phyloP scores from a whole-genome alignment of 2,888 invertebrate genomes.

The Boloria euphrosyne region DNA sequence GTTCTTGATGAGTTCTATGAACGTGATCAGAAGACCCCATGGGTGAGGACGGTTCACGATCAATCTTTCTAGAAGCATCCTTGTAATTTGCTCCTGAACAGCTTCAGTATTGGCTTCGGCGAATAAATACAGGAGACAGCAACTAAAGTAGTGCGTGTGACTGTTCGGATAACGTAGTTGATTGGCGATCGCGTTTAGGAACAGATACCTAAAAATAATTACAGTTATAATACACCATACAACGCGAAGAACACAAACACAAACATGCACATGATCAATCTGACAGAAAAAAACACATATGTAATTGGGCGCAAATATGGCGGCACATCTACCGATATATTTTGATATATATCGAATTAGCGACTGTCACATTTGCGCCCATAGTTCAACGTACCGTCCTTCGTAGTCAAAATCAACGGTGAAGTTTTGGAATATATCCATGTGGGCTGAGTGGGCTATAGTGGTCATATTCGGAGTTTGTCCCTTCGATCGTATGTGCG shows the following conservation, averaged over 20 bases:
- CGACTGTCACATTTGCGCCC: too few relatives aligned
- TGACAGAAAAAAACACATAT: too few relatives aligned
- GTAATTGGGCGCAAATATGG: too few relatives aligned
- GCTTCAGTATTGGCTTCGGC: conserved; percentile 98
- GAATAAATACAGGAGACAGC: conserved; percentile 97
- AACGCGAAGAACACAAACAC: not conserved
- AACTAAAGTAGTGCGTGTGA: conserved; percentile 99
- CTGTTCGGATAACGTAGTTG: conserved; percentile 99
- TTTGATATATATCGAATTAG: too few relatives aligned
- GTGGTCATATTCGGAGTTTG: conserved; percentile 97
- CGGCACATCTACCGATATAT: too few relatives aligned
- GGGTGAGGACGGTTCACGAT: conserved; percentile 99
- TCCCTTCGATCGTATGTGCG: conserved; percentile 93
- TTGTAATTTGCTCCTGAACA: conserved; percentile 98
- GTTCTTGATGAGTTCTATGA: conserved; percentile 99
- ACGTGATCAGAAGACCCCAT: conserved; percentile 99
- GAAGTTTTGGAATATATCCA: conserved; percentile 99
- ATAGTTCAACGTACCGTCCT: conserved; percentile 83
- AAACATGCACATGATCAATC: too few relatives aligned
- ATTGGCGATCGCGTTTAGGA: conserved; percentile 99
- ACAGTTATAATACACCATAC: not conserved
- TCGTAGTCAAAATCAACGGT: conserved; percentile 99
- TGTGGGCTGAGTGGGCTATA: conserved; percentile 99
- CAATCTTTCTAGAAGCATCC: conserved; percentile 96
- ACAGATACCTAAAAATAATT: conserved; percentile 88